Percentiles rank a stretch among this genome's conserved stretches.
These are phyloP conservation scores for Oplegnathus fasciatus DNA, from an alignment of 2,113 vertebrate species.

Conservation along the genomic window DNA sequence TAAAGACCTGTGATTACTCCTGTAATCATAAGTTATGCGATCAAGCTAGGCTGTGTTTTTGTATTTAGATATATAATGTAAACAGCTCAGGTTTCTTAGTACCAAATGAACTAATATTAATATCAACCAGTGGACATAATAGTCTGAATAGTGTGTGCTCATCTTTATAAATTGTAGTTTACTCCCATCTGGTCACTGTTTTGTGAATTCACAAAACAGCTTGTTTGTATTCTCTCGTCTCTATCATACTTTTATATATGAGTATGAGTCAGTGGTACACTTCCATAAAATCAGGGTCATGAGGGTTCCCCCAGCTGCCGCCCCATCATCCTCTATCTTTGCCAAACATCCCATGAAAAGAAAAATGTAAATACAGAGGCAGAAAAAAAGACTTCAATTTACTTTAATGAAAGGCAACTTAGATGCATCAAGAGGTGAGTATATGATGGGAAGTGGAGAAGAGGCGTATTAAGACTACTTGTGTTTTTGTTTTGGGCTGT, in stretches of 20 bases:
- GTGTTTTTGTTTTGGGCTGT: constrained; percentile 1
- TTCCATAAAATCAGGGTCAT: not conserved
- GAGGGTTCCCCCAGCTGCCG: constrained; percentile 2
- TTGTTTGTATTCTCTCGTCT: not conserved
- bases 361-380: not conserved
- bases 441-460: constrained; percentile 21
- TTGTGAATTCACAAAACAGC: too few species aligned
- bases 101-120: not conserved
- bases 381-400: constrained; percentile 4
- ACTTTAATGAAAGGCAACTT: constrained; percentile 15
- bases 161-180: not conserved
- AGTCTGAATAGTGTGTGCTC: not conserved
- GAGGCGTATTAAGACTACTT: not conserved
- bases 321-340: not conserved
- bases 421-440: constrained; percentile 5
- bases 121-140: not conserved
- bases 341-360: constrained; percentile 5
- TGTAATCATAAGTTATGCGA: not conserved
- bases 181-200: too few species aligned
- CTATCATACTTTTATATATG: not conserved
- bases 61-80: not conserved
- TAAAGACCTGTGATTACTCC: not conserved
- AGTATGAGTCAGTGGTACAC: not conserved
- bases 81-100: too few species aligned
- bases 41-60: not conserved